Conservation (phyloP, 2,888 invertebrate species). For the Slavum lentiscoides region DNA sequence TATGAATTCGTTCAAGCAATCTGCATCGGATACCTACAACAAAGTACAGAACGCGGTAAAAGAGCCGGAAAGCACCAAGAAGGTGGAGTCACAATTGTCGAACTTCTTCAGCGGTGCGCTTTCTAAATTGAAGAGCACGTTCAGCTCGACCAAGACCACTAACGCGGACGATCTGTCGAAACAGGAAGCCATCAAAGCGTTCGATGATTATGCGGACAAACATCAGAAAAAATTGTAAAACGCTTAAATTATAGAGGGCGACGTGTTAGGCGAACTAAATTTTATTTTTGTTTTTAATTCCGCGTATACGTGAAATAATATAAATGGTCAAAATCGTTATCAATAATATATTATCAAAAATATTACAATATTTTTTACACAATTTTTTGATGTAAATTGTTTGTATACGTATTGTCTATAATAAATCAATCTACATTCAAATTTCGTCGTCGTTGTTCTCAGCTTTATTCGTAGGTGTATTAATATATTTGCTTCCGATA, state of each 20-base stretch:
- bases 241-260: not conserved
- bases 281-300: no score
- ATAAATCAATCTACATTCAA: no score
- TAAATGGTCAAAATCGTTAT: no score
- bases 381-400: no score
- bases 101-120: not conserved
- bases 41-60: not conserved
- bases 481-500: no score
- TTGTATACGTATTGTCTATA: no score
- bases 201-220: conserved; percentile 34
- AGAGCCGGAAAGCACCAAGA: conserved; percentile 1
- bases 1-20: not conserved
- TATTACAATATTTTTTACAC: no score
- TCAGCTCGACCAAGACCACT: conserved; percentile 7
- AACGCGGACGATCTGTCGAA: conserved; percentile 10
- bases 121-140: not conserved
- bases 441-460: no score
- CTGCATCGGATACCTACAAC: not conserved
- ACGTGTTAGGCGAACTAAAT: no score
- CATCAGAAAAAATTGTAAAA: not conserved
- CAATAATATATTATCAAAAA: no score
- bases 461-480: no score
- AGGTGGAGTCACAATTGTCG: not conserved
- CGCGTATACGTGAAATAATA: no score
- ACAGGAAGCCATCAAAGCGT: conserved; percentile 42